A percentile compares a stretch with the other conserved stretches of the same genome.
These are phyloP conservation scores for Ephydatia muelleri DNA, from an alignment of 37 sponge, comb jelly and placozoan species.

Conservation along the genomic window DNA sequence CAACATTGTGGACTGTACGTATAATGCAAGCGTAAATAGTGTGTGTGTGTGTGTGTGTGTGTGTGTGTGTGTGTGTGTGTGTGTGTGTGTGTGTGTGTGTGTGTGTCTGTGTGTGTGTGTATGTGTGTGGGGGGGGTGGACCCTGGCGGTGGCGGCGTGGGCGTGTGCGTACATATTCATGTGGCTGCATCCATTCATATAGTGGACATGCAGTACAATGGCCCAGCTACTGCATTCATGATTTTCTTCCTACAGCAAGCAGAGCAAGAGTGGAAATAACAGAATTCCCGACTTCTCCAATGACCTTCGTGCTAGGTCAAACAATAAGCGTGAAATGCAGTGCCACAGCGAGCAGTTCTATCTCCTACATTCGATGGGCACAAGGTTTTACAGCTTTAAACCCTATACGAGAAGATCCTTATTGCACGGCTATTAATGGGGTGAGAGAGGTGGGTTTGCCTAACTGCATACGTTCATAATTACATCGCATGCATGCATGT, in stretches of 20 bases:
- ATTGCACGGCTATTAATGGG: background rate
- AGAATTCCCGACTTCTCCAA: background rate
- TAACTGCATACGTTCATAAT: no score
- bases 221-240: background rate
- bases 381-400: background rate
- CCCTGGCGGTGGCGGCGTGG: no score
- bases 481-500: background rate
- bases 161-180: background rate
- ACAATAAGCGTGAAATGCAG: background rate
- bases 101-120: background rate
- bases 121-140: no score
- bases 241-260: background rate
- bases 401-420: background rate
- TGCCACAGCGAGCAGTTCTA: background rate
- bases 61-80: slow-evolving; percentile 13
- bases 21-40: background rate
- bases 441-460: background rate
- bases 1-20: background rate
- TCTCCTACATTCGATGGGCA: background rate
- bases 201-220: background rate
- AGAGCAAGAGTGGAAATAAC: background rate
- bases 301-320: background rate
- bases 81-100: slow-evolving; percentile 9
- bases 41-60: slow-evolving; percentile 1
- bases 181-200: background rate